Evolutionary conservation across 2,888 invertebrate species (phyloP), one percentile per base, ranked within the genome.

Genomic region (Drosophila affinis): DNA sequence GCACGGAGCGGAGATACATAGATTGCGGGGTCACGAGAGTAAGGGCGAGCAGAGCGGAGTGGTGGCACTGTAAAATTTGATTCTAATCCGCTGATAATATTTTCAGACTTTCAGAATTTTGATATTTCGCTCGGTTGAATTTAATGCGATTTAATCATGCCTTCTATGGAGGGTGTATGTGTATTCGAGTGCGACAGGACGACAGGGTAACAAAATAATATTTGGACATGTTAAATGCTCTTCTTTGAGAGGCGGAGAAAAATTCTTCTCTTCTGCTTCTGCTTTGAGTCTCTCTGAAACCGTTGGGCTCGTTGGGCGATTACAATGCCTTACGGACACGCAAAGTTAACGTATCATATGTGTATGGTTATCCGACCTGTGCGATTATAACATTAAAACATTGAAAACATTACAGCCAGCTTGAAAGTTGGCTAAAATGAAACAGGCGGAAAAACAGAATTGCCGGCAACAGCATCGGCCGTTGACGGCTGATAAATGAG

Each of bases 61-160:
- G 56, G 29, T 27, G n/a, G 49, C 62, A 69, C 49, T 72, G 24
- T 59, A 57, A 79, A 83, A 78, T 77, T 76, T 81, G 80, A 86
- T 80, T 80, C 67, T 79, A 79, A 85, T 86, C 85, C 80, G 69
- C 65, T 82, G 86, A 88, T 86, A 81, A 81, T 75, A 82, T 76
- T 76, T 64, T 75, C 61, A 71, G 64, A 56, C 74, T 74, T 76
- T 82, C 77, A 57, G 61, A 76, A 74, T 76, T 79, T 74, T 79
- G 76, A 79, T 81, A 79, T 75, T 79, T 77, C 88, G 86, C 86
- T 88, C 74, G 63, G 77, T 75, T 88, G 86, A 29, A 27, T 75
- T 81, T 86, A 88, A 86, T 81, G 76, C 78, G 86, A 81, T 83
- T 79, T 55, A 46, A 69, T 59, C 58, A 67, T 61, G 32, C 34